phyloP scores from a whole-genome alignment of 2,113 vertebrate genomes.

The Alectura lathami region DNA sequence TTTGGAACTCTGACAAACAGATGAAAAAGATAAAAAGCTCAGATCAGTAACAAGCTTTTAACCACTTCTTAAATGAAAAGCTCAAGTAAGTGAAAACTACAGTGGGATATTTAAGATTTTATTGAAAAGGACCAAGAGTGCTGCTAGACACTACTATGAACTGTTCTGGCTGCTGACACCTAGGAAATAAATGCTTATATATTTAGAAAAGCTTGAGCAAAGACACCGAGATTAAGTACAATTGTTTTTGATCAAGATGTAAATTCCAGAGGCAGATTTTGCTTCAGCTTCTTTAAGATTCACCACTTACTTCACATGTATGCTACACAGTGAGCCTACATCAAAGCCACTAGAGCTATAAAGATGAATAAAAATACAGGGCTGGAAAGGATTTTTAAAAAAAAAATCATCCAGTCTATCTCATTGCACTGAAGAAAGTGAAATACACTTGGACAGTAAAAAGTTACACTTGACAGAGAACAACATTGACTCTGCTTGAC shows the following conservation, averaged over 20 bases:
- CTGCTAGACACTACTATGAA: not conserved
- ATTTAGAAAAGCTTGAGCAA: not conserved
- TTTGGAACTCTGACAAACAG: not conserved
- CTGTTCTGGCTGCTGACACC: not conserved
- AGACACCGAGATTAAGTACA: not conserved
- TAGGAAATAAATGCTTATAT: not conserved
- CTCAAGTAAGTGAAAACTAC: not conserved
- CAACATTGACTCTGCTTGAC: not conserved
- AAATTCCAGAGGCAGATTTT: conserved; percentile 12
- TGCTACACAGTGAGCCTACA: not conserved
- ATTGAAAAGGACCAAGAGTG: not conserved
- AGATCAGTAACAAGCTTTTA: not conserved
- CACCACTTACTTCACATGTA: not conserved
- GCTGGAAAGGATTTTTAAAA: not conserved
- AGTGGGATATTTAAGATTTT: not conserved
- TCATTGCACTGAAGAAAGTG: not conserved
- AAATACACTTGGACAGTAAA: not conserved
- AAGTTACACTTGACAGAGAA: no score
- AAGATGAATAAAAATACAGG: not conserved
- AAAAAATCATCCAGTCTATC: not conserved
- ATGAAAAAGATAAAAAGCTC: not conserved
- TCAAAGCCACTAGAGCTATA: not conserved
- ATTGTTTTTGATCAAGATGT: not conserved
- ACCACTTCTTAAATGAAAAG: not conserved
- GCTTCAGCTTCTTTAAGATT: not conserved